phyloP scores from a whole-genome alignment of 2,113 vertebrate genomes.

The Todiramphus saurophagus region DNA sequence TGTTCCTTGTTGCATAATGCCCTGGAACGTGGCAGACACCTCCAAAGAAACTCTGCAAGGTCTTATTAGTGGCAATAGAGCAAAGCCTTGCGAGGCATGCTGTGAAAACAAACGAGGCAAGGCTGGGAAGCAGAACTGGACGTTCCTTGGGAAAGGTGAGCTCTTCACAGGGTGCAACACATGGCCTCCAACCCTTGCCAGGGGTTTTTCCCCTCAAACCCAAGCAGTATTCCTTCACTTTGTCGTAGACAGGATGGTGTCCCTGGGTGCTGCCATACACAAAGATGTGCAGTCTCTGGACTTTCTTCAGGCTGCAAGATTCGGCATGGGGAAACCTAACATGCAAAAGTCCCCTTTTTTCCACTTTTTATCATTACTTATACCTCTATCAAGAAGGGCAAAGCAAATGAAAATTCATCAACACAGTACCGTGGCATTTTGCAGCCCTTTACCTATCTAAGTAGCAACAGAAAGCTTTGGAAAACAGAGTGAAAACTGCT shows the following conservation, averaged over 20 bases:
- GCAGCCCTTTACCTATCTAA: neutral
- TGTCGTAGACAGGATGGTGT: neutral
- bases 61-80: neutral
- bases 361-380: neutral
- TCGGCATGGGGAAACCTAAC: neutral
- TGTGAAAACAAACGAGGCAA: neutral
- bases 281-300: rapidly evolving
- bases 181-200: neutral
- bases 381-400: neutral
- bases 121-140: neutral
- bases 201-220: neutral
- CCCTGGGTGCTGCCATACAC: neutral
- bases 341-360: neutral
- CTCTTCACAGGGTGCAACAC: neutral
- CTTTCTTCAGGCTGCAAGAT: neutral
- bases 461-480: neutral
- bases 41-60: neutral
- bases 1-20: no score
- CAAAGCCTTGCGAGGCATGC: neutral
- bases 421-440: neutral
- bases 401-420: neutral
- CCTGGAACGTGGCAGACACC: neutral
- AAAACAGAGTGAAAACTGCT: neutral
- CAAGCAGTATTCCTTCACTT: neutral
- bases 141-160: neutral